Evolutionary conservation across 2,113 vertebrate species (phyloP).

Genomic region (Balaenoptera acutorostrata): DNA sequence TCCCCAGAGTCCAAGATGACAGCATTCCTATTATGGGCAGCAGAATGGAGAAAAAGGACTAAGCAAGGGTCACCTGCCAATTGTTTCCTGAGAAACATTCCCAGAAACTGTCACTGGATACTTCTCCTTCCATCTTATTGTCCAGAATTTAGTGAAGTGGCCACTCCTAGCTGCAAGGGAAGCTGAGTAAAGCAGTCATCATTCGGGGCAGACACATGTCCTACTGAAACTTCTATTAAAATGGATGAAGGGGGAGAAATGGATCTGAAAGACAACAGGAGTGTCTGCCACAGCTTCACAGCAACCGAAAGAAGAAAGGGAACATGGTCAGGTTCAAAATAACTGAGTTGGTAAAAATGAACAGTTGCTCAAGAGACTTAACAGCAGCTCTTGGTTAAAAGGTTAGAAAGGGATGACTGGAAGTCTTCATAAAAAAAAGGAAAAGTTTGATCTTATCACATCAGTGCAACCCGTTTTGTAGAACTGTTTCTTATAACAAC

Average conservation of each 20-base stretch:
- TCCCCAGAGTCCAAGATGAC: background rate
- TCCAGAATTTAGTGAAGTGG: background rate
- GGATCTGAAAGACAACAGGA: background rate
- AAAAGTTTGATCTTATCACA: background rate
- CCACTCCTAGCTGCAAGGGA: background rate
- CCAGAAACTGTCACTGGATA: background rate
- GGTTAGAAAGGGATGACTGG: background rate
- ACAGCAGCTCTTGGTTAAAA: background rate
- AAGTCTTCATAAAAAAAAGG: background rate
- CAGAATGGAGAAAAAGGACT: background rate
- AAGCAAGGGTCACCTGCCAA: background rate
- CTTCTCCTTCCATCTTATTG: background rate
- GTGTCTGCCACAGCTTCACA: background rate
- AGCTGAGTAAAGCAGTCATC: background rate
- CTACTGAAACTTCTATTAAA: background rate
- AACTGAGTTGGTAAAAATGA: background rate
- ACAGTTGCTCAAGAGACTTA: background rate
- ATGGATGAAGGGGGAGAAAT: background rate
- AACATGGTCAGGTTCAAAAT: background rate
- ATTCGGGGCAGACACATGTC: fast-evolving
- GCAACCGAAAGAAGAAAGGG: background rate
- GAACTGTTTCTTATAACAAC: background rate
- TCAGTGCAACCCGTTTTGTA: background rate
- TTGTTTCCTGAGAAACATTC: background rate
- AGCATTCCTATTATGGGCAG: background rate